phyloP scores from a whole-genome alignment of 2,888 invertebrate species.

The Drosophila anomelani region DNA sequence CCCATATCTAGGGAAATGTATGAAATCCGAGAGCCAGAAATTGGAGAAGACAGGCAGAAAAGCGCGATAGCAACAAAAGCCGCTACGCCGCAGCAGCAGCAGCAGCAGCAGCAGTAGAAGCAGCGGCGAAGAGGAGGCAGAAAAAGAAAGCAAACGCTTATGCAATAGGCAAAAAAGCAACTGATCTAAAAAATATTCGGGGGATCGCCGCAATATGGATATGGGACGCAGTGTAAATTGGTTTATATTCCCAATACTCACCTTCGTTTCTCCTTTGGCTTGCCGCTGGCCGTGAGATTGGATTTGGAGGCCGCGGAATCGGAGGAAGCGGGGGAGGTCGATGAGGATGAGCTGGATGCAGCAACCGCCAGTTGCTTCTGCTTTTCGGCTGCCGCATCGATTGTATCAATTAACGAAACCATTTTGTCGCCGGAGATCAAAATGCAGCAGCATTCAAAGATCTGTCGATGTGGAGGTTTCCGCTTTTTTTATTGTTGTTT shows the following conservation, averaged over 20 bases:
- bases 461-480: slow-evolving; percentile 45
- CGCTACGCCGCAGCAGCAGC: slow-evolving; percentile 13
- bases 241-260: slow-evolving; percentile 82
- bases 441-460: slow-evolving; percentile 65
- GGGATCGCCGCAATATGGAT: background rate
- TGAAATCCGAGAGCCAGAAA: slow-evolving; percentile 16
- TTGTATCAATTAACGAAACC: slow-evolving; percentile 79
- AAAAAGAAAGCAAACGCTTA: slow-evolving; percentile 69
- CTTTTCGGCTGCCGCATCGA: slow-evolving; percentile 73
- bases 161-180: slow-evolving; percentile 53
- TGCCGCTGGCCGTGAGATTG: slow-evolving; percentile 77
- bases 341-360: slow-evolving; percentile 42
- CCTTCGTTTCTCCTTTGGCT: slow-evolving; percentile 90
- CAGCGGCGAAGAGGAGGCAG: slow-evolving; percentile 31
- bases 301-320: slow-evolving; percentile 35
- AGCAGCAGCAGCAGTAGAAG: slow-evolving; percentile 32
- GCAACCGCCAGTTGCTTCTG: slow-evolving; percentile 54
- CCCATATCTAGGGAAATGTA: background rate
- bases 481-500: slow-evolving; percentile 25
- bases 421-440: slow-evolving; percentile 67
- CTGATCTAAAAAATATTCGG: slow-evolving; percentile 18
- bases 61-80: slow-evolving; percentile 31
- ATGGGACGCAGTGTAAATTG: background rate
- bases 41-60: slow-evolving; percentile 12
- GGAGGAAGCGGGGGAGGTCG: slow-evolving; percentile 25